phyloP scores from a whole-genome alignment of 2,888 invertebrate genomes.

The Agonopterix heracliana region DNA sequence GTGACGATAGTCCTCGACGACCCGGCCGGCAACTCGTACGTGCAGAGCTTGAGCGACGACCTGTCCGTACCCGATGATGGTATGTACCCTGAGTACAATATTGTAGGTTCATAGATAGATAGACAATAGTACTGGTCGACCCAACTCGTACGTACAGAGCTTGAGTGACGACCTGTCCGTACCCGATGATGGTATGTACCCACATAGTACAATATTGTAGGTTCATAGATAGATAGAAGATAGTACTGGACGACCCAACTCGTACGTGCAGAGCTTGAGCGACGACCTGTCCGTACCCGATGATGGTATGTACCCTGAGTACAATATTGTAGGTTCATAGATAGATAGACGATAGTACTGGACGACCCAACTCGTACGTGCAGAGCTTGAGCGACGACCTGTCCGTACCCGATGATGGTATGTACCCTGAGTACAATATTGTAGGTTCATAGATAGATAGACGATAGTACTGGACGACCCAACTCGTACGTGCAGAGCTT shows the following conservation, averaged over 20 bases:
- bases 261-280: constrained; percentile 90
- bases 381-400: no score
- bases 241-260: constrained; percentile 98
- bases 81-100: constrained; percentile 12
- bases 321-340: no score
- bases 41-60: constrained; percentile 86
- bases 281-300: constrained; percentile 77
- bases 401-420: no score
- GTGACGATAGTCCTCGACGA: constrained; percentile 93
- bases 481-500: constrained; percentile 96
- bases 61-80: constrained; percentile 77
- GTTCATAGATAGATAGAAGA: constrained; percentile 82
- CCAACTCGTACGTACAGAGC: constrained; percentile 96
- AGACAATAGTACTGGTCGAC: constrained; percentile 93
- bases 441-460: constrained; percentile 79
- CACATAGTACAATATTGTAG: constrained; percentile 24
- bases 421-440: no score
- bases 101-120: constrained; percentile 76
- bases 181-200: background rate
- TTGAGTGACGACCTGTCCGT: constrained; percentile 69
- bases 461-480: constrained; percentile 96
- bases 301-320: constrained; percentile 47
- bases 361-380: no score
- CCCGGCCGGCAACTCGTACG: constrained; percentile 97
- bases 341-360: no score